These are phyloP conservation scores for Belgica antarctica DNA, from an alignment of 2,888 invertebrate genomes.

Conservation along the genomic window DNA sequence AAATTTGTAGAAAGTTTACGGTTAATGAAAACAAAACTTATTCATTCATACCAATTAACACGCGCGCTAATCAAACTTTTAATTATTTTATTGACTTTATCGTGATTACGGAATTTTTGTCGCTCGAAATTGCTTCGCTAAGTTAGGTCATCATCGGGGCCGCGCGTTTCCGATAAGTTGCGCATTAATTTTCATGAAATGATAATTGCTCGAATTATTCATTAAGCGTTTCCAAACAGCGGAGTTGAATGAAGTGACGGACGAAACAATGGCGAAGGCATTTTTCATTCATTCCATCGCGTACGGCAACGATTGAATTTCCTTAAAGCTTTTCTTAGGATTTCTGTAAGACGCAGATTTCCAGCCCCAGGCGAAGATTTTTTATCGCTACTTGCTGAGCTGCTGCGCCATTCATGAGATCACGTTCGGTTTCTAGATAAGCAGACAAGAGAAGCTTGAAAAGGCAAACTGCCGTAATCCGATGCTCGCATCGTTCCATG, in stretches of 20 bases:
- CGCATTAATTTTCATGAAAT: slow-evolving; percentile 1
- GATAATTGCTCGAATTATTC: slow-evolving; percentile 15
- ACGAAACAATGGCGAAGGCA: slow-evolving; percentile 9
- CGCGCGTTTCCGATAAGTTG: no score
- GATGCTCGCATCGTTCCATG: neutral
- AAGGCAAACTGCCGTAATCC: neutral
- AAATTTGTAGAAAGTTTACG: no score
- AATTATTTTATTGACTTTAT: no score
- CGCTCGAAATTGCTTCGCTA: no score
- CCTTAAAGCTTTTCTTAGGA: neutral
- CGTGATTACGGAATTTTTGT: no score
- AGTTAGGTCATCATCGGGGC: no score
- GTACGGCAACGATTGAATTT: slow-evolving; percentile 6
- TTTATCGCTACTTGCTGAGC: neutral
- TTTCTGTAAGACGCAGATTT: neutral
- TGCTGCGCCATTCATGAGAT: neutral
- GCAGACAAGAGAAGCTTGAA: neutral
- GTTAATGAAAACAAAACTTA: no score
- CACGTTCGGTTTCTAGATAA: neutral
- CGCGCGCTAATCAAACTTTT: no score
- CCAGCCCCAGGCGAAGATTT: neutral
- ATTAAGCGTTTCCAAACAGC: neutral
- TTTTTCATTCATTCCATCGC: slow-evolving; percentile 21
- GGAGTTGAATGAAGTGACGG: neutral
- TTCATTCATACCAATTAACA: no score